A percentile compares a stretch with the other conserved stretches of the same genome.
These are phyloP conservation scores for Alces alces DNA, from an alignment of 2,113 vertebrate genomes.

Conservation along the genomic window DNA sequence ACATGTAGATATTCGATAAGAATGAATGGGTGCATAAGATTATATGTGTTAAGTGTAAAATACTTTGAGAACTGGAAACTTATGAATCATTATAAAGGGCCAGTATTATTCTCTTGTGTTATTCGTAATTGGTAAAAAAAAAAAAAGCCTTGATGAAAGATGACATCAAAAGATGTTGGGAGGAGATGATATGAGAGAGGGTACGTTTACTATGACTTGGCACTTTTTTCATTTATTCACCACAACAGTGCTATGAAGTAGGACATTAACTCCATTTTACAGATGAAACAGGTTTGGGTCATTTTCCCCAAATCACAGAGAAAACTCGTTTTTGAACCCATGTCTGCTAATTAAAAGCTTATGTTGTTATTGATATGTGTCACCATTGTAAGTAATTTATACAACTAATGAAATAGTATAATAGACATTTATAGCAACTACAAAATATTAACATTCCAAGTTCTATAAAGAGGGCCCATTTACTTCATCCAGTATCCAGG, in stretches of 20 bases:
- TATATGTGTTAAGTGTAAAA: background rate
- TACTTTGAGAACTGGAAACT: background rate
- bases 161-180: background rate
- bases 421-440: background rate
- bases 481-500: background rate
- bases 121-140: background rate
- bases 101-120: background rate
- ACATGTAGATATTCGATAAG: background rate
- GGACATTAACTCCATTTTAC: background rate
- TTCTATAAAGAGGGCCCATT: background rate
- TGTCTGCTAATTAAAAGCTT: background rate
- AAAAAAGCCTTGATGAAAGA: background rate
- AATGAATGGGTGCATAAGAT: background rate
- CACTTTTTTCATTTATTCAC: background rate
- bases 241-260: background rate
- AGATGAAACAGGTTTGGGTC: background rate
- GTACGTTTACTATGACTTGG: background rate
- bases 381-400: background rate
- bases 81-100: background rate
- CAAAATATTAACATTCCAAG: background rate
- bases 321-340: background rate
- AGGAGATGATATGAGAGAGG: background rate
- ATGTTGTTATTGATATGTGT: background rate
- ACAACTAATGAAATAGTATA: background rate
- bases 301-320: background rate